phyloP scores from a whole-genome alignment of 2,797 vertebrate genomes.

The Peromyscus attwateri region DNA sequence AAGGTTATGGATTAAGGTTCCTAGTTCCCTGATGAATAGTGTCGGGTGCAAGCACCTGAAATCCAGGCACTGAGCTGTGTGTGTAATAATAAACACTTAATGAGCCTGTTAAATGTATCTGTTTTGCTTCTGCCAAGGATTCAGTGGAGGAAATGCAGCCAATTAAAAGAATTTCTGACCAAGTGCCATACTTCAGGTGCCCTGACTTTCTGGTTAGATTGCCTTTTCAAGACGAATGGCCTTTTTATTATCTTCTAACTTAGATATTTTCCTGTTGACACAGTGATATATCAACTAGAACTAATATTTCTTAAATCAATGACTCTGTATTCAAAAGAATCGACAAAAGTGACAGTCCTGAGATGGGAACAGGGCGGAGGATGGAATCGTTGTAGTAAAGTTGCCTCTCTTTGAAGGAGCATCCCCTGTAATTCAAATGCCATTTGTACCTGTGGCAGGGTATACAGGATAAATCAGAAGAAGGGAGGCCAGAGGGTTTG shows the following conservation, averaged over 20 bases:
- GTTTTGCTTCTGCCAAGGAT: neutral
- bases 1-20: neutral
- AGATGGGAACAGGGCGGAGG: neutral
- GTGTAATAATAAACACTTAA: neutral
- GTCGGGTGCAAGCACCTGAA: neutral
- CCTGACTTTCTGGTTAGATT: neutral
- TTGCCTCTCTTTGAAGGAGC: neutral
- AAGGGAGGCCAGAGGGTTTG: neutral
- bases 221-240: conserved; percentile 2
- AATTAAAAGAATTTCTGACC: neutral
- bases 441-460: neutral
- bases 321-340: neutral
- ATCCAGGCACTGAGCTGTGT: neutral
- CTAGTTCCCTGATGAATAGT: neutral
- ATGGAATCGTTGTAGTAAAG: neutral
- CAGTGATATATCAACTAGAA: conserved; percentile 15
- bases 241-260: conserved; percentile 51
- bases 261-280: conserved; percentile 10
- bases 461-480: neutral
- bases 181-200: neutral
- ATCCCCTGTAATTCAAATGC: conserved; percentile 11
- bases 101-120: neutral
- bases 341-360: neutral
- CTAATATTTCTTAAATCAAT: conserved; percentile 24
- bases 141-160: neutral